A percentile compares a stretch with the other conserved stretches of the same genome.
phyloP scores from a whole-genome alignment of 2,888 invertebrate genomes.

The Synanthedon formicaeformis region DNA sequence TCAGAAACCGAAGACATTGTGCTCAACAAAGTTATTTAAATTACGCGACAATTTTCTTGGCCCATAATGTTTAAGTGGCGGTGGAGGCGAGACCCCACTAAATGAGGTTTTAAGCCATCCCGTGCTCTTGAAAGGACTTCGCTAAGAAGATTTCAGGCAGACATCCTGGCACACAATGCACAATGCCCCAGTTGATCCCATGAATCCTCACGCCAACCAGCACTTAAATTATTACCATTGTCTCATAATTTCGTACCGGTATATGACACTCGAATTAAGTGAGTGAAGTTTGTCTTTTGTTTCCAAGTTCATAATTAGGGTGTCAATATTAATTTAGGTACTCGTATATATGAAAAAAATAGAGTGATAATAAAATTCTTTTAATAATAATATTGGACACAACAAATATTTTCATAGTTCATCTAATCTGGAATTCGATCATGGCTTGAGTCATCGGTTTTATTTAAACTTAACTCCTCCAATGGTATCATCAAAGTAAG shows the following conservation, averaged over 20 bases:
- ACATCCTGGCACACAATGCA: constrained; percentile 26
- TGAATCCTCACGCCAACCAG: constrained; percentile 19
- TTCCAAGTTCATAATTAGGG: neutral
- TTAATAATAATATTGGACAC: too few relatives aligned
- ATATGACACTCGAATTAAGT: constrained; percentile 52
- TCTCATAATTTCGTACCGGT: constrained; percentile 44
- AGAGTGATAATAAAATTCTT: too few relatives aligned
- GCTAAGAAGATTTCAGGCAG: constrained; percentile 56
- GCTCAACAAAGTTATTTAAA: constrained; percentile 59
- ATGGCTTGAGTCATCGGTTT: too few relatives aligned
- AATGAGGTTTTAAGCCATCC: constrained; percentile 61
- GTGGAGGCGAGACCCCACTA: constrained; percentile 47
- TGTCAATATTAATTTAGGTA: neutral
- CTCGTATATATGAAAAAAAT: too few relatives aligned
- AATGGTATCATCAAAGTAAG: too few relatives aligned
- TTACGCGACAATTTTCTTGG: constrained; percentile 62
- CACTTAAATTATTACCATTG: constrained; percentile 51
- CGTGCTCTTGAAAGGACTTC: constrained; percentile 48
- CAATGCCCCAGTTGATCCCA: constrained; percentile 44
- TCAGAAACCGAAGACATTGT: constrained; percentile 44
- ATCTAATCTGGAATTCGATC: too few relatives aligned
- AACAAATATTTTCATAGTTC: too few relatives aligned
- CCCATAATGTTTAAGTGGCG: constrained; percentile 52
- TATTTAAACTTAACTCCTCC: too few relatives aligned
- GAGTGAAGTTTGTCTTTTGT: constrained; percentile 25